Base-by-base conservation (phyloP, 2,113 vertebrate species). In the Desmodus rotundus region DNA sequence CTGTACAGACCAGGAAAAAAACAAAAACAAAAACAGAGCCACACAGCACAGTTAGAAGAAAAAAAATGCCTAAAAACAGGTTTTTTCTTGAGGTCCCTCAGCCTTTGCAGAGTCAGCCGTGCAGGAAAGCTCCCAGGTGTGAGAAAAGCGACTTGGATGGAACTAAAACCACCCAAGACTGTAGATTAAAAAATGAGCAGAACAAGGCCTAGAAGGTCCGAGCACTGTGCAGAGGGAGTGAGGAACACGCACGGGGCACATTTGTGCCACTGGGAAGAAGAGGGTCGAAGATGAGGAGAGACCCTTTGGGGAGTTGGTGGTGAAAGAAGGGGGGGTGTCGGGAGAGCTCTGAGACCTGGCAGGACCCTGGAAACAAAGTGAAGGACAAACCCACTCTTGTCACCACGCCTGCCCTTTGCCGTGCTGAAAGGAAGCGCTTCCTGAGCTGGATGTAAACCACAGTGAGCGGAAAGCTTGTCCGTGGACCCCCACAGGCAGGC, bases 401-500 rank as follows among this genome's bases (percentile, higher is more conserved):
- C 61, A 5, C 61, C 17, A 4, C 0, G 4, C n/a, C 65, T 17
- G 0, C n/a, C 67, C 22, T 72, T 14, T 6, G 33, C 61, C 7
- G 3, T 38, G 17, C 26, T 3, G 5, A 3, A 20, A 22, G 56
- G 33, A 4, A 12, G 31, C 8, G 4, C 36, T 67, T n/a, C 31
- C 1, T n/a, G 31, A 16, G 12, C 61, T 26, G 56, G 56, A 8
- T 58, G 17, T 26, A 8, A 10, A 11, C 56, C 56, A 11, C 9
- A 9, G 54, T 10, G 56, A 10, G 24, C 22, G 26, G 58, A 28
- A 72, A 19, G 16, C 7, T 2, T 10, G 41, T 11, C 16, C 28
- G 15, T 1, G 10, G 9, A 54, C 0, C 9, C 26, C 5, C 22
- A 33, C 17, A 3, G 7, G 20, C 6, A 16, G 33, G 14, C 24